Base-by-base conservation (phyloP, 1,140 invertebrate species). In the Pararge aegeria region DNA sequence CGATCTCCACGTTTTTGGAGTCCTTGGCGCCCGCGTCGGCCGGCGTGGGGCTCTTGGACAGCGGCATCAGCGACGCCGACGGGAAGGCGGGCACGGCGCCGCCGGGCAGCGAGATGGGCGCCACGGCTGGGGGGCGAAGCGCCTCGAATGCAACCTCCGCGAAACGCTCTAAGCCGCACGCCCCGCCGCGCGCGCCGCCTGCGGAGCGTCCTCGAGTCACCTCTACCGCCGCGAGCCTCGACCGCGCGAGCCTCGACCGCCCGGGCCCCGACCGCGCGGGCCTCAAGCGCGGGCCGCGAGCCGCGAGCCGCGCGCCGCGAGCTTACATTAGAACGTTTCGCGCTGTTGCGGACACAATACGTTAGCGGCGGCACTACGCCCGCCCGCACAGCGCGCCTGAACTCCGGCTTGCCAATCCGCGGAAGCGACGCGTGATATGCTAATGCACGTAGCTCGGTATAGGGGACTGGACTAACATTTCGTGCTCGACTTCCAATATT, bases 1-100 rank as follows among this genome's bases (percentile, higher is more conserved):
- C 94, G 87, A 99, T 97, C 93, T 98, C 96, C 81, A 97, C 94
- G 92, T 97, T 96, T 89, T 96, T 96, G 83, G 92, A 93, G 91
- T 94, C 94, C 92, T 95, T 95, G 91, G 91, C 92, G 68, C 91
- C 91, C 53, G 92, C 81, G 90, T 95, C 94, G 66, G 94, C 95
- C 66, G 95, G 95, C 78, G 95, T 95, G 78, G 95, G 96, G 90
- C 95, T 96, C 92, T 96, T 97, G 91, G 94, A 94, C 71, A 96
- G 92, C 90, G 96, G 95, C 82, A 95, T 94, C 88, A 94, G 94
- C 75, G 92, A 91, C 79, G 93, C 93, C 59, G 93, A 93, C 44
- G 94, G 95, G 93, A 86, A 96, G 89, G 80, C 95, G 93, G 91
- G 65, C 55, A 78, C 95, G 94, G 81, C 94, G 93, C 88, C 94